Evolutionary conservation across 2,113 vertebrate species (phyloP), one percentile per base, ranked within the genome.

Genomic region (Heterochromis multidens): DNA sequence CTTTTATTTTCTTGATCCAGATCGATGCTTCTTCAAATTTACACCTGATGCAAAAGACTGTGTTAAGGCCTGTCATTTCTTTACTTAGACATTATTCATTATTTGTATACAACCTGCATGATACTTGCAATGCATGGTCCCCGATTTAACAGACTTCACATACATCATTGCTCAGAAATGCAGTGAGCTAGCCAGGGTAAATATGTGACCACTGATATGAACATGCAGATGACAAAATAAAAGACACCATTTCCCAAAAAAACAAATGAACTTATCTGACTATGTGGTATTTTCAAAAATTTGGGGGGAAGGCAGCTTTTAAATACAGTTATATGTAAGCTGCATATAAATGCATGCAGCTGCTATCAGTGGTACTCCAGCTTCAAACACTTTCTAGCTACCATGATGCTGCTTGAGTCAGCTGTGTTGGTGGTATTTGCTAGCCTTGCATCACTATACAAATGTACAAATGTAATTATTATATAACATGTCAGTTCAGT

Each of bases 351-450:
- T 11, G 11, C 61, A 37, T 49, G 16, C 25, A 21, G 43, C 65
- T 72, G 65, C 19, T 23, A 19, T 72, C 25, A 29, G 40, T 49
- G 16, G 40, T 12, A 49, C 65, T 49, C 40, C 17, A 31, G 43
- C 27, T 29, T 0, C 0, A 52, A 72, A 43, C 19, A 29, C 67
- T 13, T 74, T 74, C 29, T 74, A 52, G 43, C 25, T 52, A 31
- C 43, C 67, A 12, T 17, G 6, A 31, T 31, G 17, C 67, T 31
- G 43, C 27, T 29, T 1, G 67, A 52, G 43, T 52, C 67, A 0
- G 0, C 0, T 52, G 17, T 31, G 25, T 8, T 31, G 67, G 29
- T 52, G 25, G 1, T n/a, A 52, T 52, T 74, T 31, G 43, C 10
- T 52, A 72, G 25, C 25, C 67, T 31, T 72, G 25, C 25, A 13